Conservation (phyloP, 1,140 invertebrate species). For the Neodiprion pinetum region DNA sequence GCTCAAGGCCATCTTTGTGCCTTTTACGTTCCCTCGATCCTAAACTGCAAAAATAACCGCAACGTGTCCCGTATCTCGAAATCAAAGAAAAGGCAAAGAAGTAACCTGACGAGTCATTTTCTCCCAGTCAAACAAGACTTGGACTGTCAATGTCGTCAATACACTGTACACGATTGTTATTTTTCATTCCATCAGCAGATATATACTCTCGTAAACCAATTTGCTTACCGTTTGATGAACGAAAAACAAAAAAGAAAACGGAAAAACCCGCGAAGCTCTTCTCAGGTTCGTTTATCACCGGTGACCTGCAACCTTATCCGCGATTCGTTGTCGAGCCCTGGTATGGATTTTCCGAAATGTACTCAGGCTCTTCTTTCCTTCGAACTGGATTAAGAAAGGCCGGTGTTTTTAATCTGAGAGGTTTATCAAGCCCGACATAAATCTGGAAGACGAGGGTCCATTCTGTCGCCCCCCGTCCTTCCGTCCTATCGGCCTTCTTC, state of each 20-base stretch:
- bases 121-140: too few relatives aligned
- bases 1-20: too few relatives aligned
- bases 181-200: too few relatives aligned
- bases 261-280: neutral
- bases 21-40: too few relatives aligned
- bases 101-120: too few relatives aligned
- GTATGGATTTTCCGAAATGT: constrained; percentile 24
- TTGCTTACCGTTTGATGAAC: too few relatives aligned
- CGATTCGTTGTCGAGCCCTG: neutral
- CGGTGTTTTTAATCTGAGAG: constrained; percentile 45
- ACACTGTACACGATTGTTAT: too few relatives aligned
- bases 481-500: neutral
- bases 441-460: constrained; percentile 41
- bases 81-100: too few relatives aligned
- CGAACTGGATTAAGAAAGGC: neutral
- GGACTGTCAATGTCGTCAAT: too few relatives aligned
- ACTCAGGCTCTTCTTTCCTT: neutral
- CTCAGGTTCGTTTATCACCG: neutral
- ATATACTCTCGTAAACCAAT: too few relatives aligned
- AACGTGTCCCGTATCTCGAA: too few relatives aligned
- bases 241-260: neutral
- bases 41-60: too few relatives aligned
- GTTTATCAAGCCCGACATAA: constrained; percentile 53
- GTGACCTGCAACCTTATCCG: neutral
- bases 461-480: constrained; percentile 32